These are phyloP conservation scores for Monochamus saltuarius DNA, from an alignment of 1,140 invertebrate genomes.

Conservation along the genomic window DNA sequence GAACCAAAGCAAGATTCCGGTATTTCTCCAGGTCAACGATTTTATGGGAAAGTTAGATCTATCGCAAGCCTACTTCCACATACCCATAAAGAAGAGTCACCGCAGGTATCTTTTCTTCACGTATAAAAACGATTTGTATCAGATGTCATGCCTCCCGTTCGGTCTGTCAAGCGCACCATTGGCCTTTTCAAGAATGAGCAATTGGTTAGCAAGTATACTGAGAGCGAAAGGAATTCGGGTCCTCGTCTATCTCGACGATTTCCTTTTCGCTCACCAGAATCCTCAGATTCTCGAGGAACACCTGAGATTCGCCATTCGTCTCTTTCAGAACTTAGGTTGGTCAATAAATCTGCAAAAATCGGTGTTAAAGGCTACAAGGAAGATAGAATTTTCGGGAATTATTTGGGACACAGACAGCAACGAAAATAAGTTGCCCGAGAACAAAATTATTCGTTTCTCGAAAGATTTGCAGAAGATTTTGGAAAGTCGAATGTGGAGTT, in stretches of 20 bases:
- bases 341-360: too few species aligned
- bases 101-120: conserved; percentile 29
- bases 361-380: too few species aligned
- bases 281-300: not conserved
- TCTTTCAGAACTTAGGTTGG: too few species aligned
- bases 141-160: conserved; percentile 46
- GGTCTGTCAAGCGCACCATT: conserved; percentile 35
- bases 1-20: conserved; percentile 10
- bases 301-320: too few species aligned
- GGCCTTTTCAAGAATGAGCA: conserved; percentile 34
- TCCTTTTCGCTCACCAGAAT: conserved; percentile 9
- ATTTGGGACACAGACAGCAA: too few species aligned
- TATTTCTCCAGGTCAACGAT: conserved; percentile 8
- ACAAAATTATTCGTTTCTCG: too few species aligned
- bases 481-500: not conserved
- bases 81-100: conserved; percentile 23
- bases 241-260: conserved; percentile 36
- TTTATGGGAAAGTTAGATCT: conserved; percentile 17
- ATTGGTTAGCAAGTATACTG: not conserved
- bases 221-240: conserved; percentile 32
- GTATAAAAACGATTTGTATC: conserved; percentile 17
- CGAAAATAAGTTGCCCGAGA: too few species aligned
- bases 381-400: too few species aligned
- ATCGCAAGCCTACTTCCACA: conserved; percentile 18
- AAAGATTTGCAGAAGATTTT: not conserved